These are phyloP conservation scores for Netelia fuscicornis DNA, from an alignment of 2,888 invertebrate genomes.

Conservation along the genomic window DNA sequence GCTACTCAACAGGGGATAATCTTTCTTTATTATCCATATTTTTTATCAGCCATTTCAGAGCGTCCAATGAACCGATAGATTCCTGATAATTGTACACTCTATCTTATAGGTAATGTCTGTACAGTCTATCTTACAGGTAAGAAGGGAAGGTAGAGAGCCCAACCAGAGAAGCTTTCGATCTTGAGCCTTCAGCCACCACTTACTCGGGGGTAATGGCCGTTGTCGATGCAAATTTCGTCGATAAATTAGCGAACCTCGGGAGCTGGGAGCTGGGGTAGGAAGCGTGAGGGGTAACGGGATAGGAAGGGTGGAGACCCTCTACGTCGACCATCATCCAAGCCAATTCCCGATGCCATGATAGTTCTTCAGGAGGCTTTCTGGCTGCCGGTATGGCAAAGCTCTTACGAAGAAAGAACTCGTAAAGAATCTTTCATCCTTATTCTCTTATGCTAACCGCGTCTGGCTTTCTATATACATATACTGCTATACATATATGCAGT, in stretches of 20 bases:
- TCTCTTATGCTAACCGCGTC: background rate
- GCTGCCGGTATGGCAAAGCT: conserved; percentile 22
- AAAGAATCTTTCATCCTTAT: background rate
- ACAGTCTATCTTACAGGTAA: conserved; percentile 38
- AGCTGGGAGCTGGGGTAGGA: conserved; percentile 27
- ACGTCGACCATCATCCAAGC: conserved; percentile 55
- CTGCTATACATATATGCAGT: background rate
- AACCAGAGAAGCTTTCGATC: conserved; percentile 46
- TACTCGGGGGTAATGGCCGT: conserved; percentile 71
- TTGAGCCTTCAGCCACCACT: conserved; percentile 8
- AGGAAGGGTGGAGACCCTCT: too few relatives aligned
- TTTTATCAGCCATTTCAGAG: conserved; percentile 12
- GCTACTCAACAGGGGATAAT: too few relatives aligned
- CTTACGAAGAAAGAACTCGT: conserved; percentile 8
- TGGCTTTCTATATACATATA: conserved; percentile 1
- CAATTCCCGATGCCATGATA: conserved; percentile 24
- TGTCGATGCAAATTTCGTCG: conserved; percentile 74
- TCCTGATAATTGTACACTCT: conserved; percentile 43
- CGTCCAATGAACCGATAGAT: conserved; percentile 25
- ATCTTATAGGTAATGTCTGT: conserved; percentile 37
- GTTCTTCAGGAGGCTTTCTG: conserved; percentile 11
- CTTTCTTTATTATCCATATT: background rate
- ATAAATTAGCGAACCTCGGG: conserved; percentile 55
- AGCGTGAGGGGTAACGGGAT: background rate
- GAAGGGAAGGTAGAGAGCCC: background rate